Conservation (phyloP, 2,888 invertebrate species). For the Volucella inflata region DNA sequence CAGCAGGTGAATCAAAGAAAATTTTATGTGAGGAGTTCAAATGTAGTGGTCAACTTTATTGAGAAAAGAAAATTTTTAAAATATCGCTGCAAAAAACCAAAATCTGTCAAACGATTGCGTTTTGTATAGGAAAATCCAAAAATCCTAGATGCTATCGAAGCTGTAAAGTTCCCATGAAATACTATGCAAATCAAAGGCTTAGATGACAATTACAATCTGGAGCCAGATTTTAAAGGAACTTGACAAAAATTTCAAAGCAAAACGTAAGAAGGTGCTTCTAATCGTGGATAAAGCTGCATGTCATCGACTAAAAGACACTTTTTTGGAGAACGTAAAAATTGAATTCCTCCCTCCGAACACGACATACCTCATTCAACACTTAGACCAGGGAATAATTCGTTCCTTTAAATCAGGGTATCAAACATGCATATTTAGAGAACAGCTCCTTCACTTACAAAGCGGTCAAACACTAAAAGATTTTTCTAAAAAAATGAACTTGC, state of each 20-base stretch:
- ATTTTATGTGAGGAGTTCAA: slow-evolving; percentile 10
- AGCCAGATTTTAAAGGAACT: not conserved
- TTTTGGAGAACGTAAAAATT: no score
- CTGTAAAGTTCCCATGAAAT: slow-evolving; percentile 1
- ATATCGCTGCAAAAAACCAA: slow-evolving; percentile 8
- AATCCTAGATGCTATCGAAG: not conserved
- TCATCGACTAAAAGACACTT: no score
- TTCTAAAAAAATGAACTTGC: no score
- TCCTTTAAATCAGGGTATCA: no score
- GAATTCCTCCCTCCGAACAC: no score
- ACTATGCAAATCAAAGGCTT: slow-evolving; percentile 14
- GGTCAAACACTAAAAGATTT: no score
- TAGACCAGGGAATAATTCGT: no score
- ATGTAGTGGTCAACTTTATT: not conserved
- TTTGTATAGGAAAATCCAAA: no score
- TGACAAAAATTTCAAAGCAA: not conserved
- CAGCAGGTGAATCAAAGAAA: no score
- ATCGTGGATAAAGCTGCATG: not conserved
- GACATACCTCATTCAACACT: no score
- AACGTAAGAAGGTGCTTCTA: not conserved
- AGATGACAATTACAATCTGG: not conserved
- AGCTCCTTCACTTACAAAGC: no score
- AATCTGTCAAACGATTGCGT: not conserved
- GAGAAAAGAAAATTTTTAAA: not conserved
- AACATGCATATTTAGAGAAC: no score